Evolutionary conservation across 2,888 invertebrate genomes (phyloP).

Genomic region (Apodemia duryi): DNA sequence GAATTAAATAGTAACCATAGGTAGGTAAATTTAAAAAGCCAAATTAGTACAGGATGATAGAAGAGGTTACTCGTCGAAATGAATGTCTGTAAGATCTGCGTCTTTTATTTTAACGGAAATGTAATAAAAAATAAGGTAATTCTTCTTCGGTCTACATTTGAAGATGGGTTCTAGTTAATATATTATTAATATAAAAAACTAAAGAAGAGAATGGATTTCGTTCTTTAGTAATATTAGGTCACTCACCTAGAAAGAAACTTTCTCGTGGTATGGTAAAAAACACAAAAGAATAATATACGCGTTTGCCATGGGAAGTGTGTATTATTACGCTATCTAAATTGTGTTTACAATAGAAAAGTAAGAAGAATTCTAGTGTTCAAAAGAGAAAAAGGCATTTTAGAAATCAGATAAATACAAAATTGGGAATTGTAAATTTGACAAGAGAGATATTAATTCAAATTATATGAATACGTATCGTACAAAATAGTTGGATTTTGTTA

Average conservation of each 20-base stretch:
- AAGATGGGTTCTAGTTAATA: background rate
- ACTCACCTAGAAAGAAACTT: too few species aligned
- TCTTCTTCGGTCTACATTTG: too few species aligned
- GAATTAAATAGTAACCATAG: conserved; percentile 33
- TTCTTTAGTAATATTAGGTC: background rate
- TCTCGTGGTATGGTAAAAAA: too few species aligned
- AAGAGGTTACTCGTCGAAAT: background rate
- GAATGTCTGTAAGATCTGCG: background rate
- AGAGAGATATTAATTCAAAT: too few species aligned
- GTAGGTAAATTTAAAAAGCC: conserved; percentile 18
- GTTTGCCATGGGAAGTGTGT: too few species aligned
- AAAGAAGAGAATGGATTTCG: background rate
- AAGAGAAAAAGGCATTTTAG: background rate
- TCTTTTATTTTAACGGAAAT: background rate
- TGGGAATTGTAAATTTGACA: background rate
- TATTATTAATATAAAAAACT: background rate
- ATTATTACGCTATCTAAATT: background rate
- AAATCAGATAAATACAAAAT: background rate
- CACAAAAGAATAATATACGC: too few species aligned
- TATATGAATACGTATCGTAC: too few species aligned
- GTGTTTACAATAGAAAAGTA: background rate
- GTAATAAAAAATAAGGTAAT: background rate
- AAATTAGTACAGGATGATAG: conserved; percentile 17
- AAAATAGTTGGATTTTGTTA: background rate
- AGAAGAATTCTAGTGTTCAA: background rate